Conservation (phyloP, 2,113 vertebrate genomes). For the Oxygymnocypris stewartii region DNA sequence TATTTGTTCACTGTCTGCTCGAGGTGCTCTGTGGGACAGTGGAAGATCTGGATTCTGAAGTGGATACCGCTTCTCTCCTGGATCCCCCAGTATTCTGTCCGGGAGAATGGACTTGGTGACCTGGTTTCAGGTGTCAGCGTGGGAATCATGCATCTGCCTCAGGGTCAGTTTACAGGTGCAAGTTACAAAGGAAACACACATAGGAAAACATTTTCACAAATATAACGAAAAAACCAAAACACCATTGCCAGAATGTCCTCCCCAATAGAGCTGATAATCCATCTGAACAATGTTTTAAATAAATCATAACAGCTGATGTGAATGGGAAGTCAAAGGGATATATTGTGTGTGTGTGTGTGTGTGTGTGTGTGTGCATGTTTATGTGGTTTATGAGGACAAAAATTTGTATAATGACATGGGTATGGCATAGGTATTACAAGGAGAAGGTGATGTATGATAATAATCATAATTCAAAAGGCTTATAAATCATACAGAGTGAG, state of each 20-base stretch:
- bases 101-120: constrained; percentile 85
- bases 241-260: background rate
- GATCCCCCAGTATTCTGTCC: constrained; percentile 85
- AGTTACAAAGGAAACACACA: background rate
- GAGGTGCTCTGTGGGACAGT: constrained; percentile 79
- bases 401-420: too few species aligned
- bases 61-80: constrained; percentile 84
- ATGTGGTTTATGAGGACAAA: too few species aligned
- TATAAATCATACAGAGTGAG: too few species aligned
- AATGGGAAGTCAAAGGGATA: background rate
- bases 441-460: too few species aligned
- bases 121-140: constrained; percentile 86
- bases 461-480: too few species aligned
- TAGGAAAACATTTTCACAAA: background rate
- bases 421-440: too few species aligned
- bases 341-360: background rate
- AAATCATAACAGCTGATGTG: background rate
- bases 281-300: background rate
- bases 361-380: background rate
- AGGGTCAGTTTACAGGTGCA: constrained; percentile 73
- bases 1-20: background rate
- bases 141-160: constrained; percentile 94
- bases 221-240: background rate
- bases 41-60: constrained; percentile 69
- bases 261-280: background rate